Base-by-base conservation (phyloP, 2,888 invertebrate species). In the Eupithecia vulgata region DNA sequence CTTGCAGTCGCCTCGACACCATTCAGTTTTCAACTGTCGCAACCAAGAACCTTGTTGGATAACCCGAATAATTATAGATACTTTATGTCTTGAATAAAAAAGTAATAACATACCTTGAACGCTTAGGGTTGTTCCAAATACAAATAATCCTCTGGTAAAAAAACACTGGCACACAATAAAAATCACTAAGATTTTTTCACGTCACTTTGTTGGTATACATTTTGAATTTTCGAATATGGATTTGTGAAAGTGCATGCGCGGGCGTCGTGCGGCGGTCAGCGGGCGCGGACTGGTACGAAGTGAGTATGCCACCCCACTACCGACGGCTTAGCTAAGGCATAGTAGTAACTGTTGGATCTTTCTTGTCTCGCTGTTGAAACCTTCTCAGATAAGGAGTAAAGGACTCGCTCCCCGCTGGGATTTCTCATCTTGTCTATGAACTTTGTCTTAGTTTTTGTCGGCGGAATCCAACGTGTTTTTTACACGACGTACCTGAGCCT, bases 151-250 rank as follows among this genome's bases (percentile, higher is more conserved):
- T 86, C 85, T 85, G 65, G 21, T 84, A 86, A 81, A 78, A n/a
- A 71, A 82, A 83, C 85, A 86, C 86, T 81, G 76, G 77, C 70
- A 75, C 88, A 87, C 83, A 83, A 72, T 66, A 67, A 75, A 68
- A 74, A 67, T 67, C 76, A 77, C 76, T 57, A 70, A 79, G 81
- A 68, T 76, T 70, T 45, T 70, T 76, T 77, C 94, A 94, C 93
- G 87, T 93, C 85, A 91, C 94, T 90, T 84, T 86, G 84, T 88
- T 87, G 81, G 88, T 86, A 88, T 84, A 89, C 94, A 94, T 93
- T 88, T 90, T 79, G 82, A 83, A 84, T 83, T 88, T 86, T 84
- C 81, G 85, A 83, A 81, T 82, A 85, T 81, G 84, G 81, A 81
- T 77, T 64, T 77, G 79, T 82, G 85, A 83, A 82, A 83, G 84